Evolutionary conservation across 2,113 vertebrate species (phyloP).

Genomic region (Callorhinus ursinus): DNA sequence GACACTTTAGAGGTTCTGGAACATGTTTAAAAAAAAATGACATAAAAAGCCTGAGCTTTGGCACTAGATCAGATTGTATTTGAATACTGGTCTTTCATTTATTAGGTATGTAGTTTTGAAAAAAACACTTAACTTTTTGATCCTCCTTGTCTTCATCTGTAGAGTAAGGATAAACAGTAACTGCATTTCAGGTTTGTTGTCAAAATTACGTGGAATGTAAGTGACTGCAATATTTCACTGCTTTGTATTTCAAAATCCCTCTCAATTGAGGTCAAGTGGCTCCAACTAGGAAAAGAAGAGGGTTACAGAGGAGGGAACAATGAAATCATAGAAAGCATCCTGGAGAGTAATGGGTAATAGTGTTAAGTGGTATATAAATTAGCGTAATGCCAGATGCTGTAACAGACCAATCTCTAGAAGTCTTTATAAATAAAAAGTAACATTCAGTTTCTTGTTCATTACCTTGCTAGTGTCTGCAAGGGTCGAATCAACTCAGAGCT

Average conservation of each 20-base stretch:
- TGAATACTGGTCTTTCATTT: not conserved
- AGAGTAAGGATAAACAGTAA: constrained; percentile 1
- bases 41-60: not conserved
- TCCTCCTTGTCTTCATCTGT: not conserved
- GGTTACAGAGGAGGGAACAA: not conserved
- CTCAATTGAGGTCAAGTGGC: not conserved
- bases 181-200: not conserved
- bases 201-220: constrained; percentile 26
- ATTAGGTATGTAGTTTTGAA: constrained; percentile 29
- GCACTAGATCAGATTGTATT: not conserved
- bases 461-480: not conserved
- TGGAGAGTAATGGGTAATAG: not conserved
- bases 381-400: not conserved
- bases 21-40: constrained; percentile 7
- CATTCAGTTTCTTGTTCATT: not conserved
- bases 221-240: not conserved
- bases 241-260: constrained; percentile 28
- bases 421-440: not conserved
- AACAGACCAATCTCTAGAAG: not conserved
- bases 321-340: not conserved
- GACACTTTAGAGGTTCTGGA: not conserved
- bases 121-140: constrained; percentile 30
- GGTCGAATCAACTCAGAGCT: not conserved
- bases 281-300: not conserved
- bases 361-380: not conserved